Evolutionary conservation across 2,113 vertebrate genomes (phyloP), one percentile per base, ranked within the genome.

Genomic region (Numenius arquata): DNA sequence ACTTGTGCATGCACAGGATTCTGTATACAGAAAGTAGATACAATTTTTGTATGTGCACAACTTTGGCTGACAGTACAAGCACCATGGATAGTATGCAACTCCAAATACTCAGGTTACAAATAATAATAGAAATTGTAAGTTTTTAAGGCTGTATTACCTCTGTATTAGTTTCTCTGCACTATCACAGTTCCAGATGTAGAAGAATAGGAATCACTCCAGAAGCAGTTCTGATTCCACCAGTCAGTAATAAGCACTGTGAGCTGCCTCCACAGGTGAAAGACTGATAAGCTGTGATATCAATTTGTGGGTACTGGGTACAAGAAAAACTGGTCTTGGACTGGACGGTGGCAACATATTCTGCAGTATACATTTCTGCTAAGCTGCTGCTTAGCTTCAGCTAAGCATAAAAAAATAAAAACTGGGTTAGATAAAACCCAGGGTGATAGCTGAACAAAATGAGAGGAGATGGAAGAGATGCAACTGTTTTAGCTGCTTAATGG

Each of bases 31-130:
- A 87, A 94, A 53, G 12, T 48, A 92, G 93, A 89, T 80, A 70
- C 38, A n/a, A 73, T 79, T 82, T 91, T 95, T 92, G 29, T 71
- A 78, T 91, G 70, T 88, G 53, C 50, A 79, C 82, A 94, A 87
- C 36, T 95, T 81, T 36, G 15, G 6, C 45, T 88, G 59, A 38
- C 30, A 68, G 36, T 62, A 79, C 8, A 85, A 85, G 93, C 25
- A 25, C 29, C 58, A 72, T 6, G 5, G 62, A 79, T 4, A 61
- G 8, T 23, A 53, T 15, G 11, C 13, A 73, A 70, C 6, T 67
- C 53, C 1, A 4, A 85, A 83, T 47, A 59, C 30, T 85, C 21
- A 61, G 30, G 15, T 55, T 95, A 72, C 34, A 36, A 77, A 59
- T 80, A 81, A 43, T 10, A 93, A 67, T 32, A 65, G 6, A 29